Evolutionary conservation across 1,140 invertebrate genomes (phyloP).

Genomic region (Nasonia vitripennis): DNA sequence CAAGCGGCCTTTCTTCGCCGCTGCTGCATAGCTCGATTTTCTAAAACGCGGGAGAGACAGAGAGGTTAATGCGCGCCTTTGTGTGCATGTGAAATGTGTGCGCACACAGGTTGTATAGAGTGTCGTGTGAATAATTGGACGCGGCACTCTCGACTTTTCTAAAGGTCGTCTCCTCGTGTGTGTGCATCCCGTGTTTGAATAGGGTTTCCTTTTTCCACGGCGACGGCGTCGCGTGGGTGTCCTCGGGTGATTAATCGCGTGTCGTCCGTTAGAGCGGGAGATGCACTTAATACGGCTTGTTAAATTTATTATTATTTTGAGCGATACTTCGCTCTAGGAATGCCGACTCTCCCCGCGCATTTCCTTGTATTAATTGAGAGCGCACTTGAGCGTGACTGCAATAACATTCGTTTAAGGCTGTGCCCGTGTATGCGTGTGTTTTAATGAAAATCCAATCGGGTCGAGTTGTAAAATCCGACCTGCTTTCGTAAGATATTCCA

Average conservation of each 20-base stretch:
- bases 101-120: not conserved
- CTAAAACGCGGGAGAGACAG: too few species aligned
- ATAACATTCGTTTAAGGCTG: not conserved
- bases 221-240: not conserved
- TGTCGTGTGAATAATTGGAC: slow-evolving; percentile 35
- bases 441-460: not conserved
- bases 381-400: not conserved
- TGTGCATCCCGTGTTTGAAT: not conserved
- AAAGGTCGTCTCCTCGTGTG: not conserved
- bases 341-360: not conserved
- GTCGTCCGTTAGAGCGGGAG: not conserved
- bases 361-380: not conserved
- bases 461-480: too few species aligned
- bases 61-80: not conserved
- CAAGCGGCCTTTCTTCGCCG: not conserved
- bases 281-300: not conserved
- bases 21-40: not conserved
- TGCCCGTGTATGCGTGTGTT: not conserved
- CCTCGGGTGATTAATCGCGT: not conserved
- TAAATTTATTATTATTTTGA: slow-evolving; percentile 11
- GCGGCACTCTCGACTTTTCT: not conserved
- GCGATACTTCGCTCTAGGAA: not conserved
- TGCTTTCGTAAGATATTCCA: too few species aligned
- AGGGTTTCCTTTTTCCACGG: not conserved
- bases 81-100: not conserved